phyloP scores from a whole-genome alignment of 1,140 invertebrate species.

The Drosophila arizonae region DNA sequence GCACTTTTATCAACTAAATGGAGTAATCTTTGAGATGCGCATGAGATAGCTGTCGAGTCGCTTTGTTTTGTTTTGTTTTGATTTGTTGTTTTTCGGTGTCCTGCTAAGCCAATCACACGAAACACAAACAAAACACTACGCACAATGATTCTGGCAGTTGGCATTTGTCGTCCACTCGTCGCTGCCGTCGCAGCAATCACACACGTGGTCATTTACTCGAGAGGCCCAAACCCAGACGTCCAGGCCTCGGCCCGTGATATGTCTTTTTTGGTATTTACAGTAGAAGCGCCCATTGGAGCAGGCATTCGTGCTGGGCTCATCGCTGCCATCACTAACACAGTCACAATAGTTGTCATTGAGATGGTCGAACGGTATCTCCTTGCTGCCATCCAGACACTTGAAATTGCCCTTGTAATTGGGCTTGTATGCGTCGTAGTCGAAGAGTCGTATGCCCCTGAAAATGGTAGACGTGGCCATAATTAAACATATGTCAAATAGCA shows the following conservation, averaged over 20 bases:
- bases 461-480: not conserved
- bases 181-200: constrained; percentile 94
- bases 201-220: constrained; percentile 96
- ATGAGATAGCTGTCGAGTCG: constrained; percentile 29
- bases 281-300: constrained; percentile 92
- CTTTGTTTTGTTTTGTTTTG: no score
- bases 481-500: not conserved
- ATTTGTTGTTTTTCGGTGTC: not conserved
- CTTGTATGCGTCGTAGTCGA: constrained; percentile 81
- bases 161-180: constrained; percentile 85
- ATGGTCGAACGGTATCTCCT: constrained; percentile 83
- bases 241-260: constrained; percentile 78
- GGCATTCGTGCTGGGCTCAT: constrained; percentile 95
- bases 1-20: constrained; percentile 49
- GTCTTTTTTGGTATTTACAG: constrained; percentile 83
- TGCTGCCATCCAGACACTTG: constrained; percentile 72
- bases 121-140: constrained; percentile 46
- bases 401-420: constrained; percentile 75
- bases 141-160: constrained; percentile 68
- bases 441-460: constrained; percentile 72
- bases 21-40: constrained; percentile 45
- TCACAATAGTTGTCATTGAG: constrained; percentile 98
- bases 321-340: constrained; percentile 91
- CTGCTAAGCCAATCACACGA: constrained; percentile 13
- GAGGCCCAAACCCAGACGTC: constrained; percentile 84